Conservation (phyloP, 2,797 vertebrate species). For the Thamnophis elegans region DNA sequence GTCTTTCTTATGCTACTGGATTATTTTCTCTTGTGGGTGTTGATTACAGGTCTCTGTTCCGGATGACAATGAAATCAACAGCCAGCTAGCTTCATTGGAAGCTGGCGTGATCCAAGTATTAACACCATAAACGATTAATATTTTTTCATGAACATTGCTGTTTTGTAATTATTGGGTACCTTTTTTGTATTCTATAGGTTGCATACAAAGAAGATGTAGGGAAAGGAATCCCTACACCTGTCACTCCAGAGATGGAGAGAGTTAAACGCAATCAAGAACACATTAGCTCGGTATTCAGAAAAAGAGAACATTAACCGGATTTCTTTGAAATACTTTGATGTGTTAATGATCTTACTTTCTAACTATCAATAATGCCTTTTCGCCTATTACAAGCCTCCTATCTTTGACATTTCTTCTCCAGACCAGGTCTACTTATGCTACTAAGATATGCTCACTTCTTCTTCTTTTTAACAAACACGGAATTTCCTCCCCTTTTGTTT, state of each 20-base stretch:
- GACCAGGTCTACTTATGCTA: background rate
- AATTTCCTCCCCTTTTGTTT: background rate
- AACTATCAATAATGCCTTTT: background rate
- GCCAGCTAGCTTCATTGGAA: background rate
- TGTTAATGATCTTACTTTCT: background rate
- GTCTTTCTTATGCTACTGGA: background rate
- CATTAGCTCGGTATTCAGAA: constrained; percentile 94
- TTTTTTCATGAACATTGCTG: background rate
- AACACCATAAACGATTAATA: constrained; percentile 8
- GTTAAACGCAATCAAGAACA: constrained; percentile 98
- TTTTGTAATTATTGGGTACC: constrained; percentile 25
- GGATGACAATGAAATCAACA: constrained; percentile 9
- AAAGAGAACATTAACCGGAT: background rate
- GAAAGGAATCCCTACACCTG: constrained; percentile 60
- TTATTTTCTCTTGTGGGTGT: background rate
- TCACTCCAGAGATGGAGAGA: constrained; percentile 74
- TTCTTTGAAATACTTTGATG: constrained; percentile 8
- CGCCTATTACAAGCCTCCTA: background rate
- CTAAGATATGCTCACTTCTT: background rate
- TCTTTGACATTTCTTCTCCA: background rate
- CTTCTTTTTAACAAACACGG: background rate
- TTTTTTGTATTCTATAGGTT: constrained; percentile 32
- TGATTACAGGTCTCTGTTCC: constrained; percentile 10
- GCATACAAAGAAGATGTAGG: constrained; percentile 56
- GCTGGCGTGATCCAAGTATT: background rate